Evolutionary conservation across 1,140 invertebrate species (phyloP).

Genomic region (Gryon sp.): DNA sequence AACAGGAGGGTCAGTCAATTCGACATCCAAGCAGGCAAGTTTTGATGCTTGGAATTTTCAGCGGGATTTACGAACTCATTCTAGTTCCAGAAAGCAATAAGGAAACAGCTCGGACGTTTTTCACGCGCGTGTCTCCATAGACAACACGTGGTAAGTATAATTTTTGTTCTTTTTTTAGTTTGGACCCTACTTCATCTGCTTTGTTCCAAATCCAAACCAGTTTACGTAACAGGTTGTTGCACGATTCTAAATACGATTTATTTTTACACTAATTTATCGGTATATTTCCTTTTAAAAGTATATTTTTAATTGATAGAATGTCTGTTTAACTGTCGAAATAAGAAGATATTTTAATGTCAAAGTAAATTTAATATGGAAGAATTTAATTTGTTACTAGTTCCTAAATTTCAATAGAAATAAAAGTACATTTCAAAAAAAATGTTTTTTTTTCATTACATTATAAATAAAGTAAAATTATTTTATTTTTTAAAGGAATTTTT

Average conservation of each 20-base stretch:
- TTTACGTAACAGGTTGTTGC: too few species aligned
- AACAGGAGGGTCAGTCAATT: neutral
- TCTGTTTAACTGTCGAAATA: too few species aligned
- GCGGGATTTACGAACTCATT: conserved; percentile 37
- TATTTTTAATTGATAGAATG: too few species aligned
- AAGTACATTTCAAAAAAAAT: too few species aligned
- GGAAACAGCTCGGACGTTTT: conserved; percentile 35
- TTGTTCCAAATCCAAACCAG: neutral
- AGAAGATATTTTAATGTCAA: too few species aligned
- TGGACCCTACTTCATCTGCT: neutral
- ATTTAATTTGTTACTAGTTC: too few species aligned
- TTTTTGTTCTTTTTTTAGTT: neutral
- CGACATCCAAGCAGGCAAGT: conserved; percentile 9
- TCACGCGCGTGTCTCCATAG: neutral
- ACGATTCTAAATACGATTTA: neutral
- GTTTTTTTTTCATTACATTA: too few species aligned
- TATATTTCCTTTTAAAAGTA: neutral
- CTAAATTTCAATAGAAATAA: too few species aligned
- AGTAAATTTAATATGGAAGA: too few species aligned
- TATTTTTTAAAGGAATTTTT: too few species aligned
- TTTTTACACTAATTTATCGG: neutral
- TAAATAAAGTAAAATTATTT: too few species aligned
- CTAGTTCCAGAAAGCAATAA: conserved; percentile 41
- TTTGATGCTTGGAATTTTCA: conserved; percentile 36
- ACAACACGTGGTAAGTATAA: conserved; percentile 26